A percentile compares a stretch with the other conserved stretches of the same genome.
phyloP scores from a whole-genome alignment of 2,888 invertebrate species.

The Erynnis tages region DNA sequence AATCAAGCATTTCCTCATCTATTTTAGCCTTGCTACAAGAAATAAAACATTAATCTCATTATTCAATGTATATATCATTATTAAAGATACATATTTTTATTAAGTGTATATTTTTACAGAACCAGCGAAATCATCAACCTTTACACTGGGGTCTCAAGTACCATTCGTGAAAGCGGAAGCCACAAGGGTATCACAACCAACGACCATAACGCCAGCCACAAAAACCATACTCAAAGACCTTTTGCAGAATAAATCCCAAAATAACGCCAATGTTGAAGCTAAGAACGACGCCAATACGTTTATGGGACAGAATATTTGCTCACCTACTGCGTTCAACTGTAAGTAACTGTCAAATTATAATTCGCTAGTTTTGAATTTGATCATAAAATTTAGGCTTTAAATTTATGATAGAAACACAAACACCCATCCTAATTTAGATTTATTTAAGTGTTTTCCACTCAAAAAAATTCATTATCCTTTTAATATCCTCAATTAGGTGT shows the following conservation, averaged over 20 bases:
- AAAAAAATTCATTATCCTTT: too few relatives aligned
- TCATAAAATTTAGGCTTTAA: not conserved
- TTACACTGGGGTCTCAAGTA: conserved; percentile 11
- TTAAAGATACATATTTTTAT: too few relatives aligned
- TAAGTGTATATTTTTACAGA: conserved; percentile 43
- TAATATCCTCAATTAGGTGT: too few relatives aligned
- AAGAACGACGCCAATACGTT: conserved; percentile 54
- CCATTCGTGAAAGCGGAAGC: conserved; percentile 29
- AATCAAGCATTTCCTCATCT: too few relatives aligned
- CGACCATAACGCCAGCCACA: conserved; percentile 41
- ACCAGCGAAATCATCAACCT: conserved; percentile 32
- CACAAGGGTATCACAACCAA: conserved; percentile 25
- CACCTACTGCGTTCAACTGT: conserved; percentile 60
- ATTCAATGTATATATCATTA: too few relatives aligned
- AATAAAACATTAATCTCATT: too few relatives aligned
- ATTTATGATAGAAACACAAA: too few relatives aligned
- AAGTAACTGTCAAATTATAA: conserved; percentile 36
- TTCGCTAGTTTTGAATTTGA: too few relatives aligned
- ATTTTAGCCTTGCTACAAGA: too few relatives aligned
- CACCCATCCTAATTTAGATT: too few relatives aligned
- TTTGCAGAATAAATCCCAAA: conserved; percentile 50
- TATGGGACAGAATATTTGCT: conserved; percentile 71
- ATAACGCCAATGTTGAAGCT: conserved; percentile 35
- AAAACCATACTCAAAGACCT: conserved; percentile 58
- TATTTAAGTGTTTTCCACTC: too few relatives aligned